phyloP scores from a whole-genome alignment of 2,797 vertebrate species.

The Pseudopleuronectes americanus region DNA sequence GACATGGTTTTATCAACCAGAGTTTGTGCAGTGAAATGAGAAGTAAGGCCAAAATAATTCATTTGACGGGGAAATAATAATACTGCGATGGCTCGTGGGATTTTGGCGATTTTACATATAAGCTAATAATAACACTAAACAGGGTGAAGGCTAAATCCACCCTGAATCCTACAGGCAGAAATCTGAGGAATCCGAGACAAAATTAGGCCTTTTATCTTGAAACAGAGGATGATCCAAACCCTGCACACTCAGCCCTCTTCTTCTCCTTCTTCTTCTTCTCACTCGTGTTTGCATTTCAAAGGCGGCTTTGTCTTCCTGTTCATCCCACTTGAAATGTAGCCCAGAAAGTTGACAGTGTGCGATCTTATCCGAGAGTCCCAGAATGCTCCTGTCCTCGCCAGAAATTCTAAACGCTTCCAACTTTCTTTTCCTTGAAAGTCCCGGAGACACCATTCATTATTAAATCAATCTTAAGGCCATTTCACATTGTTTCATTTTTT shows the following conservation, averaged over 20 bases:
- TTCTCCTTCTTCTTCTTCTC: conserved; percentile 58
- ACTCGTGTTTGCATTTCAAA: conserved; percentile 81
- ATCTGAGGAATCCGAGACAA: conserved; percentile 39
- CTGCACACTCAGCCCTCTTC: conserved; percentile 77
- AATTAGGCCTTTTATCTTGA: conserved; percentile 60
- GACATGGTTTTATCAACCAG: neutral
- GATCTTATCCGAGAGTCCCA: conserved; percentile 87
- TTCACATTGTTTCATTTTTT: neutral
- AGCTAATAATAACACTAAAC: conserved; percentile 4
- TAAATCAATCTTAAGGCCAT: conserved; percentile 29
- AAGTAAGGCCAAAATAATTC: conserved; percentile 1
- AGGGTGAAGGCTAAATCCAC: conserved; percentile 23
- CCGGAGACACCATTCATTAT: conserved; percentile 35
- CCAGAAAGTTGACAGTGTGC: conserved; percentile 76
- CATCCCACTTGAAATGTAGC: conserved; percentile 87
- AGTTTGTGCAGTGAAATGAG: neutral
- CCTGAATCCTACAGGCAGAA: conserved; percentile 37
- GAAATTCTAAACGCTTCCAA: conserved; percentile 86
- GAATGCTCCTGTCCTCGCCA: conserved; percentile 79
- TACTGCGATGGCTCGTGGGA: neutral
- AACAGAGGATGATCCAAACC: conserved; percentile 78
- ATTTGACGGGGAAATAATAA: conserved; percentile 6
- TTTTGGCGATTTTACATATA: conserved; percentile 16
- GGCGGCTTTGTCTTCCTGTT: conserved; percentile 87
- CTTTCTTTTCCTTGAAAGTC: conserved; percentile 76